phyloP scores from a whole-genome alignment of 2,888 invertebrate genomes.

The Cheiracanthium punctorium region DNA sequence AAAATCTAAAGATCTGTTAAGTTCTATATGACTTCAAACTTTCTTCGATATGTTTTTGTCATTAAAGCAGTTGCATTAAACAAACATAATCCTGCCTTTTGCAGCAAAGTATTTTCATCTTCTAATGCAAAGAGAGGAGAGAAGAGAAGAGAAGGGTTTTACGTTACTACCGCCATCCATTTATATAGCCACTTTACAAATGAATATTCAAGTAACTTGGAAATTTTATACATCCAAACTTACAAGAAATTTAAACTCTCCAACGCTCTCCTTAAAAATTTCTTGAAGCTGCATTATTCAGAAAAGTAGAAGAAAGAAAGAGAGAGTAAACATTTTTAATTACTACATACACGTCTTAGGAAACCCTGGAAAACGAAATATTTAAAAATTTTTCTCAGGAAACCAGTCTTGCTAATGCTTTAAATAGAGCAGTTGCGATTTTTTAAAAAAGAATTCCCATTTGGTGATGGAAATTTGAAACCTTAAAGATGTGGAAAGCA shows the following conservation, averaged over 20 bases:
- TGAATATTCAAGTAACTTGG: no score
- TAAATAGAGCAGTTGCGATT: constrained; percentile 40
- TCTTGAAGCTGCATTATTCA: constrained; percentile 14
- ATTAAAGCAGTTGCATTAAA: no score
- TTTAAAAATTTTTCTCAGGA: neutral
- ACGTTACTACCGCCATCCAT: no score
- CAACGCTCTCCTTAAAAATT: constrained; percentile 18
- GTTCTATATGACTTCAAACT: no score
- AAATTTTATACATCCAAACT: no score
- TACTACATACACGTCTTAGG: constrained; percentile 8
- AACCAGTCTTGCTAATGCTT: constrained; percentile 30
- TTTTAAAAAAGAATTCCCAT: constrained; percentile 37
- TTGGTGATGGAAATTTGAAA: constrained; percentile 60
- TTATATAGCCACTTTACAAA: no score
- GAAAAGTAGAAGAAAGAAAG: neutral
- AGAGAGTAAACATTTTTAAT: constrained; percentile 24
- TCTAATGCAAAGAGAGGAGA: no score
- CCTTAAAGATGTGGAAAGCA: constrained; percentile 57
- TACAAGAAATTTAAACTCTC: constrained; percentile 17
- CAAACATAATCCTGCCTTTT: no score
- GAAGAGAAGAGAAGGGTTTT: no score
- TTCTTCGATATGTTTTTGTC: no score
- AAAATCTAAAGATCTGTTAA: no score
- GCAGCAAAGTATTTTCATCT: no score
- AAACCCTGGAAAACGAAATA: constrained; percentile 22